These are phyloP conservation scores for Stenoptilia bipunctidactyla DNA, from an alignment of 2,888 invertebrate species.

Conservation along the genomic window DNA sequence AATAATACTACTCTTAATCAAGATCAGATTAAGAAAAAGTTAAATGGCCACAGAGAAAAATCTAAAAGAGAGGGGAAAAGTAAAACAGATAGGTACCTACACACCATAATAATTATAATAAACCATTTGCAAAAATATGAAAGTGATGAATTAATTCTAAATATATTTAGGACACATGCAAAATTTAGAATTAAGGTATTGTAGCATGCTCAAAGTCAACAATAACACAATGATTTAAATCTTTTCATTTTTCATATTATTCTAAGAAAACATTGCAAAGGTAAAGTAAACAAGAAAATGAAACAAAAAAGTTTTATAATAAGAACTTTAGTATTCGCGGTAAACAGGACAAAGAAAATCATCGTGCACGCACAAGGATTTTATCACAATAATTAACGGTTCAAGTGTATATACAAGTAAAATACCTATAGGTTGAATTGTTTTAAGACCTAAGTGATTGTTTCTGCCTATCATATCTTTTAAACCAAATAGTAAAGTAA, in stretches of 20 bases:
- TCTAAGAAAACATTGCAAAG: constrained; percentile 69
- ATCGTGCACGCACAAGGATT: too few relatives aligned
- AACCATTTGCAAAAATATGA: constrained; percentile 27
- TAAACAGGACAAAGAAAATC: background rate
- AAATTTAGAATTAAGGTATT: constrained; percentile 9
- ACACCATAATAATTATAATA: constrained; percentile 29
- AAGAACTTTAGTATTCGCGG: background rate
- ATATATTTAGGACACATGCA: constrained; percentile 19
- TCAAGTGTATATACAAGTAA: background rate
- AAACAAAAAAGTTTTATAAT: background rate
- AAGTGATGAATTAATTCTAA: constrained; percentile 29
- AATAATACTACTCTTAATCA: background rate
- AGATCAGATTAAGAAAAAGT: background rate
- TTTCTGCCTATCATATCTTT: too few relatives aligned
- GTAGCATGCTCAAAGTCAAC: constrained; percentile 33
- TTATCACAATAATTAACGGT: background rate
- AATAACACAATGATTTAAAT: constrained; percentile 18
- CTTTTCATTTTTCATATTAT: constrained; percentile 13
- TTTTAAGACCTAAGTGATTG: too few relatives aligned
- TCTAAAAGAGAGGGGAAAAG: constrained; percentile 22
- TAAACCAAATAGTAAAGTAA: too few relatives aligned
- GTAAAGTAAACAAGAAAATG: background rate
- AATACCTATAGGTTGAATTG: background rate
- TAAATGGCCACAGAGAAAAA: constrained; percentile 64
- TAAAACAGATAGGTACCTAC: constrained; percentile 14